Base-by-base conservation (phyloP, 2,797 vertebrate genomes). In the Myotis planiceps region DNA sequence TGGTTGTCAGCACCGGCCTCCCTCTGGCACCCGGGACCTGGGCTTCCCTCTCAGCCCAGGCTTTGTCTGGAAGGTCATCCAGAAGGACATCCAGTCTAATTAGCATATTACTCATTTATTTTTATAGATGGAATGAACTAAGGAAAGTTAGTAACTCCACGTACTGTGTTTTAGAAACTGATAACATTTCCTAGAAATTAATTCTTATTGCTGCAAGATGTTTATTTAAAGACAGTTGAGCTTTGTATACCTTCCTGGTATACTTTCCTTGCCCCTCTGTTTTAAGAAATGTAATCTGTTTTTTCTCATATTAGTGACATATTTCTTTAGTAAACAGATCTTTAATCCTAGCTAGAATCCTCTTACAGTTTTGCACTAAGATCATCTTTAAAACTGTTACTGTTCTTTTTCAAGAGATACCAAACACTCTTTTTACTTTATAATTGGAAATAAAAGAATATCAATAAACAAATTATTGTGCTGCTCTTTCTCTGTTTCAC, bases 371-470 rank as follows among this genome's bases (percentile, higher is more conserved):
- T 65, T 55, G 6, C 12, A 47, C 18, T 49, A 60, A 79, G 19
- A 39, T 95, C 7, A 58, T 89, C 72, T 71, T 90, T 81, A 92
- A 29, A 39, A 47, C 19, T 87, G 63, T 75, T 60, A 32, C 68
- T 49, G 18, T 88, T 27, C 21, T 80, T 63, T 95, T 86, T 91
- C 18, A 66, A 95, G 69, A 95, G 92, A 68, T 86, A 53, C 2
- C 32, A 71, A 90, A 42, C 39, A 45, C 42, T 74, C 66, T 53
- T 83, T 78, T 34, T 45, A 29, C 74, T 60, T 47, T 66, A 32
- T 63, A 79, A 80, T 76, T 51, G 79, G 58, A 78, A 84, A 25
- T 92, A 53, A 84, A 83, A 90, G 34, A 72, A 34, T 76, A 3
- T 87, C 81, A 80, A 68, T 49, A 5, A 8, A 71, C 29, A 34